phyloP scores from a whole-genome alignment of 2,888 invertebrate genomes.

The Polyommatus icarus region DNA sequence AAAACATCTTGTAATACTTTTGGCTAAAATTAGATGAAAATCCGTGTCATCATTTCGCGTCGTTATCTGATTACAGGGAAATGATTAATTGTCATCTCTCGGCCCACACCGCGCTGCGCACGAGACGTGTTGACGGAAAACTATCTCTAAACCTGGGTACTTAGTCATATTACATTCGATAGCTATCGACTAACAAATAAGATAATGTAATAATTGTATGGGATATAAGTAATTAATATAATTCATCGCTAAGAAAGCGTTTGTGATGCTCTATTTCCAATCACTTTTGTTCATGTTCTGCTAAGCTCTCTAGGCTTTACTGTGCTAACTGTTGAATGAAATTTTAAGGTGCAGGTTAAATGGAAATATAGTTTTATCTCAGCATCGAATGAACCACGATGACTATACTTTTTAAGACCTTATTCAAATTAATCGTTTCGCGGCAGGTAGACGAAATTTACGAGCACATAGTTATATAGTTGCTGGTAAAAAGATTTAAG shows the following conservation, averaged over 20 bases:
- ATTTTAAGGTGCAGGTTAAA: too few species aligned
- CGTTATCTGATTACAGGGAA: slow-evolving; percentile 28
- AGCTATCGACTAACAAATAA: background rate
- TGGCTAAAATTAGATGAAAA: slow-evolving; percentile 22
- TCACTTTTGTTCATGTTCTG: too few species aligned
- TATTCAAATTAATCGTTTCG: background rate
- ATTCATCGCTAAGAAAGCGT: too few species aligned
- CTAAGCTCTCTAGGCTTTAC: too few species aligned
- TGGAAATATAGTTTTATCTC: background rate
- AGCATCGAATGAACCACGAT: background rate
- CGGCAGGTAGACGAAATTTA: background rate
- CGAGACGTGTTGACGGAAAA: background rate
- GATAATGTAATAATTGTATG: too few species aligned
- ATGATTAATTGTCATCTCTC: slow-evolving; percentile 28
- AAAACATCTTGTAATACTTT: slow-evolving; percentile 4
- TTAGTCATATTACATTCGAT: background rate
- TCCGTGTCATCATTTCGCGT: slow-evolving; percentile 7
- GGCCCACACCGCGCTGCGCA: slow-evolving; percentile 9
- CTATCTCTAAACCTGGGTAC: background rate
- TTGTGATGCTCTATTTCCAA: background rate
- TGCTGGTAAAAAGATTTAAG: background rate
- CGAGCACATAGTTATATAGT: background rate
- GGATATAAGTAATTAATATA: too few species aligned
- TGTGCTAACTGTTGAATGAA: too few species aligned
- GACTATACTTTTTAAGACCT: background rate